These are phyloP conservation scores for Scophthalmus maximus DNA, from an alignment of 2,113 vertebrate species.

Conservation along the genomic window DNA sequence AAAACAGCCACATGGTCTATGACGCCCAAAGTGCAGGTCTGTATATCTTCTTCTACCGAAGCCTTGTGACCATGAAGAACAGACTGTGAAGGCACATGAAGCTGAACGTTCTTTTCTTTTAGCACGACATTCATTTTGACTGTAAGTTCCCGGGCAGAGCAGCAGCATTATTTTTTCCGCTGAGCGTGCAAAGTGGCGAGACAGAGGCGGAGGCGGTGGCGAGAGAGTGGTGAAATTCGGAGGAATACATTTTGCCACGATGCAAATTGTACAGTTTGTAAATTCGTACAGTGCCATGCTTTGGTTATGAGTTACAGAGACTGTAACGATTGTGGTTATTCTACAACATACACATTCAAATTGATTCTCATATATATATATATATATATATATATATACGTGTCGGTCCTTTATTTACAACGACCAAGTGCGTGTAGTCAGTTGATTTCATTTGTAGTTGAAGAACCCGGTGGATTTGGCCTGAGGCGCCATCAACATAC, in stretches of 20 bases:
- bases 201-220: conserved; percentile 39
- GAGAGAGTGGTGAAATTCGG: conserved; percentile 51
- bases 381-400: conserved; percentile 13
- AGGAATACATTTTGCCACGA: conserved; percentile 53
- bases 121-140: conserved; percentile 27
- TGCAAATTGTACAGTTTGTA: conserved; percentile 39
- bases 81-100: conserved; percentile 71
- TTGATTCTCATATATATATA: conserved; percentile 16
- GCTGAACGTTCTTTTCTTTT: conserved; percentile 44
- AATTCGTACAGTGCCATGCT: conserved; percentile 59
- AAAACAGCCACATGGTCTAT: conserved; percentile 57
- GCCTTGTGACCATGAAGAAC: conserved; percentile 32
- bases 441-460: conserved; percentile 79
- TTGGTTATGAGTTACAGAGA: conserved; percentile 47
- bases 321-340: background rate
- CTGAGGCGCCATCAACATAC: conserved; percentile 89
- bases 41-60: conserved; percentile 32
- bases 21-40: conserved; percentile 51
- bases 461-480: conserved; percentile 88
- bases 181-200: conserved; percentile 25
- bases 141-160: conserved; percentile 49
- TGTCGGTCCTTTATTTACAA: conserved; percentile 56
- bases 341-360: conserved; percentile 37
- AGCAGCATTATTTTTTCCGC: conserved; percentile 45
- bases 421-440: conserved; percentile 10